Conservation (phyloP, 2,888 invertebrate genomes). For the Busseola fusca region DNA sequence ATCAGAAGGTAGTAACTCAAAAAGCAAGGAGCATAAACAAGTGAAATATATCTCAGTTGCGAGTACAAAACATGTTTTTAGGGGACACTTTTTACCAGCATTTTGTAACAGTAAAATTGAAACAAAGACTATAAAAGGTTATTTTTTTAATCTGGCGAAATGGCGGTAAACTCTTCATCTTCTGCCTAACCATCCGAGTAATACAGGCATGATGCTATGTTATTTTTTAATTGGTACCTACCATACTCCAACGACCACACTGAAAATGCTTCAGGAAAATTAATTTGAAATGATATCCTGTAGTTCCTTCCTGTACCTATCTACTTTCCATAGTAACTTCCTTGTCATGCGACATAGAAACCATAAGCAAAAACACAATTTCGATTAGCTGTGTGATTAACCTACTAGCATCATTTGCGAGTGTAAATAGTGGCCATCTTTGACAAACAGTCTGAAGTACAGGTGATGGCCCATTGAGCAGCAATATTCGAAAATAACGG, state of each 20-base stretch:
- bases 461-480: slow-evolving; percentile 14
- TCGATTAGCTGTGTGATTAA: neutral
- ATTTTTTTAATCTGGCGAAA: neutral
- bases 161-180: neutral
- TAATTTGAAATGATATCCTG: neutral
- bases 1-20: neutral
- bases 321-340: slow-evolving; percentile 1
- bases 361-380: neutral
- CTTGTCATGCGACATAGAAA: neutral
- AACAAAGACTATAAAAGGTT: neutral
- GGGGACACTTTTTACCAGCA: too few relatives aligned
- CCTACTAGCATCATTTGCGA: slow-evolving; percentile 18
- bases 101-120: neutral
- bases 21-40: neutral
- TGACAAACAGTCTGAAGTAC: slow-evolving; percentile 21
- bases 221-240: neutral
- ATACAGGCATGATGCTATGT: neutral
- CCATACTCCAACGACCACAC: neutral
- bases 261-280: slow-evolving; percentile 17
- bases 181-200: neutral
- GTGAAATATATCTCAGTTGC: slow-evolving; percentile 1
- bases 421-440: slow-evolving; percentile 23
- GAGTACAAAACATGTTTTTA: neutral
- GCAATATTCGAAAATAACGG: slow-evolving; percentile 22
- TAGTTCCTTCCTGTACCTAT: slow-evolving; percentile 9